Base-by-base conservation (phyloP, 2,888 invertebrate species). In the Chironomus tentans region DNA sequence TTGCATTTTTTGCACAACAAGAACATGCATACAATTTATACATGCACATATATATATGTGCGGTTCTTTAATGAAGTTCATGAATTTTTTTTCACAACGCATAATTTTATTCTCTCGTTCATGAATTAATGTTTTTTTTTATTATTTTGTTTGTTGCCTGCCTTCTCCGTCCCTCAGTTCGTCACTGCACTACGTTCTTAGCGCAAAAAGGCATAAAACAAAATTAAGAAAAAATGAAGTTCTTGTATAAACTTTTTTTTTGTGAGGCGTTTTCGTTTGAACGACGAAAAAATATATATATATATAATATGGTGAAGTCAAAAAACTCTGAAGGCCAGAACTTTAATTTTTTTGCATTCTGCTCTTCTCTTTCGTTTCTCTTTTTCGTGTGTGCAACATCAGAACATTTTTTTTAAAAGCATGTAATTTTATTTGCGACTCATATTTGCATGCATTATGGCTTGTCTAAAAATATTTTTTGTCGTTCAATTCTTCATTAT, bases 161-260 rank as follows among this genome's bases (percentile, higher is more conserved):
- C n/a, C n/a, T n/a, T n/a, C n/a, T n/a, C 38, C 22, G 24, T 10
- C 22, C 3, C 15, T 7, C 56, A 50, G 50, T 50, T 50, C 24
- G 12, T 65, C 21, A 13, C 65, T 65, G 65, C 10, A 24, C 24
- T 56, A 15, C 22, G 22, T 65, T 65, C 18, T 56, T 24, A 65
- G 72, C 38, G 72, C 18, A 72, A 61, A 50, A 71, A 72, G 50
- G 72, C 72, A 72, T 72, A 72, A 72, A 71, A 72, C 4, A 50
- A 71, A 71, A 71, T 71, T 71, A 50, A 71, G 71, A 56, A 71
- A 65, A 70, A 72, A 72, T 72, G 62, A 72, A 72, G 72, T 72
- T 72, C 62, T 72, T 72, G 46, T 70, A 47, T 47, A 70, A 28
- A 47, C 47, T n/a, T 70, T 24, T 65, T 56, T 56, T 68, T 68